Conservation (phyloP, 2,113 vertebrate species). For the Pedetes capensis region DNA sequence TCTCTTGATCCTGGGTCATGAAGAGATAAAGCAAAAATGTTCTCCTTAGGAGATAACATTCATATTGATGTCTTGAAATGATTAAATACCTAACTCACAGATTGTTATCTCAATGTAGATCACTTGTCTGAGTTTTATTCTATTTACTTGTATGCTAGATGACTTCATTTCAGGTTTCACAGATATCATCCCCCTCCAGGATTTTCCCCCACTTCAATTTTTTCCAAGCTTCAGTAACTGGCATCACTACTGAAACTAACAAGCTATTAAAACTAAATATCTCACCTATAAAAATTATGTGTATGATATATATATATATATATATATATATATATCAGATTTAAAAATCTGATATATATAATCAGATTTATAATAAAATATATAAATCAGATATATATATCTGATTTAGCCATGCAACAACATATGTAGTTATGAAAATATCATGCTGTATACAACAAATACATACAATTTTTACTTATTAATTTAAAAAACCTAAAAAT, state of each 20-base stretch:
- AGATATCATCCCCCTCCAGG: accelerated
- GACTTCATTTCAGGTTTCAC: background rate
- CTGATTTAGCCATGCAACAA: background rate
- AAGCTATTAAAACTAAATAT: background rate
- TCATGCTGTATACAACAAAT: background rate
- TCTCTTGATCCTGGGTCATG: background rate
- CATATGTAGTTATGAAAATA: background rate
- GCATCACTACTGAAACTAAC: background rate
- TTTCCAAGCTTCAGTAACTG: background rate
- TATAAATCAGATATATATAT: too few relatives aligned
- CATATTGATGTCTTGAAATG: background rate
- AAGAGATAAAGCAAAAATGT: background rate
- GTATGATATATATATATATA: background rate
- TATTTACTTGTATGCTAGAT: too few relatives aligned
- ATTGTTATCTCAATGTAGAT: background rate
- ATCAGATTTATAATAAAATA: too few relatives aligned
- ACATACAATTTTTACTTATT: background rate
- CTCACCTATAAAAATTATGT: background rate
- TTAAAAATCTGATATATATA: too few relatives aligned
- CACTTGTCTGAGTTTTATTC: background rate
- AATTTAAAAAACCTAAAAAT: background rate
- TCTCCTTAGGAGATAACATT: background rate
- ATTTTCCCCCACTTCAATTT: background rate
- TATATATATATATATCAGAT: too few relatives aligned
- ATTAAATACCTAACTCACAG: background rate